phyloP scores from a whole-genome alignment of 2,797 vertebrate genomes.

The Macropodus opercularis region DNA sequence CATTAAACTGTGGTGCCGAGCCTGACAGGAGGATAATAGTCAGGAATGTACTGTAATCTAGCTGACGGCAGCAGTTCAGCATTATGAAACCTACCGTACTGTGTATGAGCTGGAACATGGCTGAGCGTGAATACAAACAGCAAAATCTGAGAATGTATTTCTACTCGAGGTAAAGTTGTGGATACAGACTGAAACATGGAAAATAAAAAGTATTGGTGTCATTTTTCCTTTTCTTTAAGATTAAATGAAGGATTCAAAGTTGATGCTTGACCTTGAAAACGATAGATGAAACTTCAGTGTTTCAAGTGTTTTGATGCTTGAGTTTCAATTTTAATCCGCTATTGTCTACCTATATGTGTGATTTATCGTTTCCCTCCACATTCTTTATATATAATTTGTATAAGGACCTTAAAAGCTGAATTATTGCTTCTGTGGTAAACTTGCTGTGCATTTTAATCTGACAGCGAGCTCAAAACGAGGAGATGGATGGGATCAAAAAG shows the following conservation, averaged over 20 bases:
- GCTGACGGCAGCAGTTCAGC: constrained; percentile 41
- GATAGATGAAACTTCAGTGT: too few relatives aligned
- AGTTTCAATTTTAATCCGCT: too few relatives aligned
- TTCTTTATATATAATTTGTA: too few relatives aligned
- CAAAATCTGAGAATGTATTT: constrained; percentile 9
- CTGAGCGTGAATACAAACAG: constrained; percentile 22
- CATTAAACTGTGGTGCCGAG: constrained; percentile 67
- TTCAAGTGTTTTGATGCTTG: too few relatives aligned
- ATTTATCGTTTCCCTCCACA: too few relatives aligned
- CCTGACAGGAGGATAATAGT: constrained; percentile 65
- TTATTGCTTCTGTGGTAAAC: too few relatives aligned
- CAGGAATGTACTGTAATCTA: constrained; percentile 64
- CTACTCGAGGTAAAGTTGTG: constrained; percentile 9
- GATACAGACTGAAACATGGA: neutral
- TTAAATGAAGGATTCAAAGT: too few relatives aligned
- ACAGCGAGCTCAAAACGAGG: constrained; percentile 94
- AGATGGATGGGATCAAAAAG: constrained; percentile 92
- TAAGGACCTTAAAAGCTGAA: too few relatives aligned
- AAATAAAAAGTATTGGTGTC: too few relatives aligned
- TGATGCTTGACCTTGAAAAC: too few relatives aligned
- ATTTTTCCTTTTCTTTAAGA: too few relatives aligned
- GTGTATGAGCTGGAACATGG: constrained; percentile 37
- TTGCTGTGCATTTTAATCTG: constrained; percentile 26
- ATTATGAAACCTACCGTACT: constrained; percentile 46
- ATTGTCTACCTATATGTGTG: too few relatives aligned